Percentiles rank a stretch among this genome's conserved stretches.
phyloP scores from a whole-genome alignment of 1,140 invertebrate species.

The Spodoptera frugiperda region DNA sequence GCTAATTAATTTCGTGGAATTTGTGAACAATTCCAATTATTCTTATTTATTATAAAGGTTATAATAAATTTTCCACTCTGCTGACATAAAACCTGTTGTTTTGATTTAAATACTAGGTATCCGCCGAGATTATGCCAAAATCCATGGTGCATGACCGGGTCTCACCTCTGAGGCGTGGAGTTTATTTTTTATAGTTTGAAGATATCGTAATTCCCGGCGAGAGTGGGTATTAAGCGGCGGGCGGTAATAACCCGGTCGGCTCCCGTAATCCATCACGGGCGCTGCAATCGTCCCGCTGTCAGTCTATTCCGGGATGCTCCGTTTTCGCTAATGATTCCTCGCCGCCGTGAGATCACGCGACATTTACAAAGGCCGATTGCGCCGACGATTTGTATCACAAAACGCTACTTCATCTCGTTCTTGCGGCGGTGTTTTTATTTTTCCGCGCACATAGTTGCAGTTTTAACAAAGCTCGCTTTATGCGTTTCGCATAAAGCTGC shows the following conservation, averaged over 20 bases:
- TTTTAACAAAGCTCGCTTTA: constrained; percentile 60
- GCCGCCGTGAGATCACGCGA: constrained; percentile 73
- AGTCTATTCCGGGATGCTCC: constrained; percentile 82
- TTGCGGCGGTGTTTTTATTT: constrained; percentile 45
- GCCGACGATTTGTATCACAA: constrained; percentile 64
- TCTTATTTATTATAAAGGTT: constrained; percentile 45
- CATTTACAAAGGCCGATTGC: constrained; percentile 71
- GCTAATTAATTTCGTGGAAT: constrained; percentile 51
- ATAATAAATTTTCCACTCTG: constrained; percentile 42
- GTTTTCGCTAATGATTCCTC: constrained; percentile 83
- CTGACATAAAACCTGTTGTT: constrained; percentile 43
- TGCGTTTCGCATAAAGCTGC: constrained; percentile 61
- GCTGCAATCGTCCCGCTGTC: constrained; percentile 83
- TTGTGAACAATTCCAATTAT: constrained; percentile 39
- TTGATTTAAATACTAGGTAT: constrained; percentile 45
- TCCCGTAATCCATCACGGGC: constrained; percentile 81
- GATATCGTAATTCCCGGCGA: constrained; percentile 64
- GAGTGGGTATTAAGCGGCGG: constrained; percentile 70
- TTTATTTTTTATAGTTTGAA: constrained; percentile 32
- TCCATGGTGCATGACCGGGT: constrained; percentile 38
- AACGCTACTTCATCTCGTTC: constrained; percentile 62
- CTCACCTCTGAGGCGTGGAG: not conserved
- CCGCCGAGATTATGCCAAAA: constrained; percentile 32
- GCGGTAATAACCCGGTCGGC: constrained; percentile 74
- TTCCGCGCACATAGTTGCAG: constrained; percentile 56